A percentile compares a stretch with the other conserved stretches of the same genome.
These are phyloP conservation scores for Triplophysa dalaica DNA, from an alignment of 2,113 vertebrate species.

Conservation along the genomic window DNA sequence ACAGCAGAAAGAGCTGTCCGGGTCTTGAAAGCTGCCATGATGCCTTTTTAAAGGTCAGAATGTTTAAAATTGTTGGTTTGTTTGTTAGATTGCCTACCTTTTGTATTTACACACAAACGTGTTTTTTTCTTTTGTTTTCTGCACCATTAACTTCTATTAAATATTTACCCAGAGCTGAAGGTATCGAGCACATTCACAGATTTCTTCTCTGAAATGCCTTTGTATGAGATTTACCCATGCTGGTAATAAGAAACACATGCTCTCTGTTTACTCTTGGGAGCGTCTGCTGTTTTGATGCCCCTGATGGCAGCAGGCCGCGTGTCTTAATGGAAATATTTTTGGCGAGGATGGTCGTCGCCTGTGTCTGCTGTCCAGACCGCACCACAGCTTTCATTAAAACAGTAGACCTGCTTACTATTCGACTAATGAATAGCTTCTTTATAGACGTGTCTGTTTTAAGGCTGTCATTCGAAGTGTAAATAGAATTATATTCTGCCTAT, in stretches of 20 bases:
- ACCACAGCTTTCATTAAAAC: slow-evolving; percentile 37
- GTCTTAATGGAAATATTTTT: slow-evolving; percentile 44
- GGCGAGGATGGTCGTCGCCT: neutral
- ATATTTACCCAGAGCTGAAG: slow-evolving; percentile 14
- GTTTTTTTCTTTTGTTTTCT: neutral
- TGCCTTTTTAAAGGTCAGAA: slow-evolving; percentile 33
- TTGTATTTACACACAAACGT: neutral
- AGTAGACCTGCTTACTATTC: neutral
- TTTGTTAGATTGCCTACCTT: slow-evolving; percentile 16
- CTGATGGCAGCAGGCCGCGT: slow-evolving; percentile 32
- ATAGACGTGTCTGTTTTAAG: neutral
- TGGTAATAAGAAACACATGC: slow-evolving; percentile 33
- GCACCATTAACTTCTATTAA: slow-evolving; percentile 6
- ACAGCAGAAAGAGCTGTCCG: too few relatives aligned
- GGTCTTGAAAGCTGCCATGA: neutral
- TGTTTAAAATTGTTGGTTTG: slow-evolving; percentile 2
- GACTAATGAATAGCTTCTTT: slow-evolving; percentile 12
- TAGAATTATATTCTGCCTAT: too few relatives aligned
- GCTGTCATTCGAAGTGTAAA: too few relatives aligned
- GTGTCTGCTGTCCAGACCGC: slow-evolving; percentile 18
- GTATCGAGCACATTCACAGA: slow-evolving; percentile 1
- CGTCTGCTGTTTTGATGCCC: slow-evolving; percentile 1
- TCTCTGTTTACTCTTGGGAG: slow-evolving; percentile 45
- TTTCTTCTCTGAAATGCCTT: slow-evolving; percentile 20
- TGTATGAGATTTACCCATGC: neutral